Percentiles rank a stretch among this genome's conserved stretches.
These are phyloP conservation scores for Axis porcinus DNA, from an alignment of 2,113 vertebrate species.

Conservation along the genomic window DNA sequence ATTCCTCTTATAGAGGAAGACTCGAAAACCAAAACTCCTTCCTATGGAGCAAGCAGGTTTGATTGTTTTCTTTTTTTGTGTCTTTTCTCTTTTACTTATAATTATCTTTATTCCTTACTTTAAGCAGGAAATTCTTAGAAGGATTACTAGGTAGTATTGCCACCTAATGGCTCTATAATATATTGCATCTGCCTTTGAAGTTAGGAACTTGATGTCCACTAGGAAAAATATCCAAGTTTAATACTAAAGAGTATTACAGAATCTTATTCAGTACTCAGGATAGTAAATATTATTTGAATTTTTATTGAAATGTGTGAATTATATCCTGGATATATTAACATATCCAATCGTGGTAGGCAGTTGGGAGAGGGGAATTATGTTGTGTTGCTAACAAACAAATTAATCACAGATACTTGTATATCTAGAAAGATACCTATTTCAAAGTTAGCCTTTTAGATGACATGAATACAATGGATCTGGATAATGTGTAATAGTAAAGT, in stretches of 20 bases:
- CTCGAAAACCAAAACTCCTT: constrained; percentile 85
- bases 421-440: background rate
- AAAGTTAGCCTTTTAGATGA: background rate
- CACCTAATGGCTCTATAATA: constrained; percentile 69
- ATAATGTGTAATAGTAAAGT: background rate
- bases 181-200: constrained; percentile 44
- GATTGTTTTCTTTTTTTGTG: background rate
- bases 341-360: background rate
- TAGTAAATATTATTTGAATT: background rate
- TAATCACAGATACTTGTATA: background rate
- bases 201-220: background rate
- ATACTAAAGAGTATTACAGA: background rate
- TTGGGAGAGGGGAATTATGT: background rate
- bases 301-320: background rate
- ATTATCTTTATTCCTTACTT: background rate
- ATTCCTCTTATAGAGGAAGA: constrained; percentile 97
- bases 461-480: background rate
- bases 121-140: background rate
- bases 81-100: background rate
- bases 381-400: background rate
- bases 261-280: background rate
- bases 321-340: background rate
- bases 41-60: constrained; percentile 87
- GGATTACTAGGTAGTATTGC: constrained; percentile 68
- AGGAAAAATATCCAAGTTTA: background rate